These are phyloP conservation scores for Cranoglanis bouderius DNA, from an alignment of 2,113 vertebrate genomes.

Conservation along the genomic window DNA sequence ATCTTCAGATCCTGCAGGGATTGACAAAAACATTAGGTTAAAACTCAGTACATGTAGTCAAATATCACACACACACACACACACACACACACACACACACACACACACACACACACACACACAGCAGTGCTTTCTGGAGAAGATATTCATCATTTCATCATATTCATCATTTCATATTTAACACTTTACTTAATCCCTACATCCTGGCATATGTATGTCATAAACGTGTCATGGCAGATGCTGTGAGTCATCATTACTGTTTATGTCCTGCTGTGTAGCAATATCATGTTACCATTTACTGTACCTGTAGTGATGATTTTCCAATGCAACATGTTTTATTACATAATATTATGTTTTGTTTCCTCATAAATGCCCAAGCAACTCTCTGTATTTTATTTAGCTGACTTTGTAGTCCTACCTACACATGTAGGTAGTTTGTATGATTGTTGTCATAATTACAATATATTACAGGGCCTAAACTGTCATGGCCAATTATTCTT, in stretches of 20 bases:
- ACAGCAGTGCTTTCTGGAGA: not conserved
- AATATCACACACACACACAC: not conserved
- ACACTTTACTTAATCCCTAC: not conserved
- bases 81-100: not conserved
- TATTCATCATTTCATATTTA: not conserved
- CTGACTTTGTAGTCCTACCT: not conserved
- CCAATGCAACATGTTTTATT: not conserved
- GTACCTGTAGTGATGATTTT: not conserved
- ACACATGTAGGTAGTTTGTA: not conserved
- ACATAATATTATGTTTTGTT: not conserved
- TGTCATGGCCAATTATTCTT: not conserved
- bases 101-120: not conserved
- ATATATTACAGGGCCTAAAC: not conserved
- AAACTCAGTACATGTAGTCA: not conserved
- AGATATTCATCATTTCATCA: no score
- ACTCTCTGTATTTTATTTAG: not conserved
- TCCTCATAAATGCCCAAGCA: not conserved
- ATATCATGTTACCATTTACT: not conserved
- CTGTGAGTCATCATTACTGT: not conserved
- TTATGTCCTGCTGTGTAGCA: not conserved
- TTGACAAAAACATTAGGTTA: slow-evolving; percentile 1
- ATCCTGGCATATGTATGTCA: not conserved
- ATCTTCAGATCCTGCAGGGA: slow-evolving; percentile 86
- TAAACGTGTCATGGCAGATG: not conserved
- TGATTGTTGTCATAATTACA: not conserved